phyloP scores from a whole-genome alignment of 2,113 vertebrate species.

The Capreolus pygargus region DNA sequence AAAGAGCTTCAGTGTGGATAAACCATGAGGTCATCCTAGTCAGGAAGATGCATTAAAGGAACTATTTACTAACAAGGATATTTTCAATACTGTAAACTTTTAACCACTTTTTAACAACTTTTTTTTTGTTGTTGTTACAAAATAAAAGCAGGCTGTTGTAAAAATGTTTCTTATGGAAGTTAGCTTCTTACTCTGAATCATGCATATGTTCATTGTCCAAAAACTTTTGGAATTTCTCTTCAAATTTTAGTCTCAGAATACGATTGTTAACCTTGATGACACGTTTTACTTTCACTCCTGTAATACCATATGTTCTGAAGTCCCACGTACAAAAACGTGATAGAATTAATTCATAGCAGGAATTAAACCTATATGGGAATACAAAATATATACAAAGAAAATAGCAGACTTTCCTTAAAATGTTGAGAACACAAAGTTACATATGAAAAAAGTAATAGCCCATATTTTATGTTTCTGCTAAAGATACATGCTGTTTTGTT shows the following conservation, averaged over 20 bases:
- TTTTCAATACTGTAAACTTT: constrained; percentile 17
- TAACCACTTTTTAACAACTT: background rate
- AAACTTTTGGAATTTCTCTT: constrained; percentile 86
- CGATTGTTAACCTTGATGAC: constrained; percentile 87
- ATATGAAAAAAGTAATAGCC: background rate
- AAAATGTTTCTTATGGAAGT: background rate
- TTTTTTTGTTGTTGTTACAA: background rate
- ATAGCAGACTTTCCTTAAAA: constrained; percentile 17
- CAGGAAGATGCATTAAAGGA: background rate
- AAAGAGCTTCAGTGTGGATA: background rate
- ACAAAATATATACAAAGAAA: constrained; percentile 12
- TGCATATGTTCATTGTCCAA: constrained; percentile 74
- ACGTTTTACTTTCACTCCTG: constrained; percentile 83
- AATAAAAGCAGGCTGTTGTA: background rate
- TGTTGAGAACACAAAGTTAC: background rate
- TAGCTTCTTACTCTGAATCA: constrained; percentile 65
- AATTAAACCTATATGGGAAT: constrained; percentile 82
- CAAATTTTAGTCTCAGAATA: constrained; percentile 85
- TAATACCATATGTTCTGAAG: constrained; percentile 80
- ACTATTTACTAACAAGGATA: background rate
- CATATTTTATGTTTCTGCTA: background rate
- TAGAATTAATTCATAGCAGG: constrained; percentile 85
- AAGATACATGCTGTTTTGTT: background rate
- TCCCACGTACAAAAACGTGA: constrained; percentile 86
- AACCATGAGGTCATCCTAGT: background rate